Base-by-base conservation (phyloP, 2,888 invertebrate species). In the Coronaproctus castanopsis region DNA sequence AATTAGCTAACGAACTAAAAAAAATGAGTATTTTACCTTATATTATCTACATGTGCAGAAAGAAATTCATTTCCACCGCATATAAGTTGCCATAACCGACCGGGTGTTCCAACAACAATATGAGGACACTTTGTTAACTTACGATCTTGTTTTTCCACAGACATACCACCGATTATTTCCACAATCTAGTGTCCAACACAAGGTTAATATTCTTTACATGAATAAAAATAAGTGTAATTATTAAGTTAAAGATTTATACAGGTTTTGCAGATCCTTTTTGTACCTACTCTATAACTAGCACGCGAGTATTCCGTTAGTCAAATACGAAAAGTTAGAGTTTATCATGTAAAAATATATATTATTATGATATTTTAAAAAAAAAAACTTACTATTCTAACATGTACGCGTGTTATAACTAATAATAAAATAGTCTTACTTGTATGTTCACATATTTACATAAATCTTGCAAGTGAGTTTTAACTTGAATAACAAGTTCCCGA, bases 61-160 rank as follows among this genome's bases (percentile, higher is more conserved):
- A 89, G 88, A 3, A 77, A 72, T 36, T 67, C 65, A 68, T 88
- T 83, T 0, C 86, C 90, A 68, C 83, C 80, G 63, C 81, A 77
- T 52, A 92, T 77, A 18, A 98, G 76, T 73, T 97, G 93, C 97
- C 97, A 98, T 24, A 98, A 76, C 14, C 98, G 76, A 0, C 98
- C 98, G 0, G 98, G 97, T 0, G 98, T 98, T 1, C 92, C 97
- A 48, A 98, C 90, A 1, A 98, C 84, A 63, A 98, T 83, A 72
- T 98, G 92, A 0, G 98, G 97, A 22, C 81, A 80, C 62, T 80
- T 80, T 1, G 75, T 79, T 19, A 97, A 75, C 57, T 97, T 73
- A 61, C 98, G 76, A 71, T 89, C 85, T 71, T 98, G 98, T 69
- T 97, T 98, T 58, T 92, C 90, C 0, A 83, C 77, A 0, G 96